Evolutionary conservation across 2,888 invertebrate species (phyloP).

Genomic region (Tenthredo notha): DNA sequence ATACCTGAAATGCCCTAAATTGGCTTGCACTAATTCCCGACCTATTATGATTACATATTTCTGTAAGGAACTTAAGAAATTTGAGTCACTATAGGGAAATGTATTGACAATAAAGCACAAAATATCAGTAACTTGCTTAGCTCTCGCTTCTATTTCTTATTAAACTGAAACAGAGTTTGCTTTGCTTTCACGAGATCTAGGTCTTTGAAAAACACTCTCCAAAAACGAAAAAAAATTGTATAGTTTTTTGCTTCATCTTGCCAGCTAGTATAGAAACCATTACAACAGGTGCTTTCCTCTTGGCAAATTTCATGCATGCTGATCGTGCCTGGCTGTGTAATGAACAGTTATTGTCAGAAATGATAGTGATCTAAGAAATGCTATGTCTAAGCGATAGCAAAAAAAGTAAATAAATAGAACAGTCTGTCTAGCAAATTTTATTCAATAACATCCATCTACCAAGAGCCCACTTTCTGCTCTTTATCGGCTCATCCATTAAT

Average conservation of each 20-base stretch:
- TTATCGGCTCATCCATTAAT: too few relatives aligned
- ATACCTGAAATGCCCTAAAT: neutral
- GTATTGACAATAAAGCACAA: too few relatives aligned
- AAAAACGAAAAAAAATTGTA: neutral
- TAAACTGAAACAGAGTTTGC: neutral
- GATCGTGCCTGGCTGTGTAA: neutral
- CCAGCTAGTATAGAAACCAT: neutral
- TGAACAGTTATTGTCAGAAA: neutral
- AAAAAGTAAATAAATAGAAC: neutral
- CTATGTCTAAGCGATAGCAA: neutral
- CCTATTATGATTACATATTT: neutral
- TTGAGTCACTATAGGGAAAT: too few relatives aligned
- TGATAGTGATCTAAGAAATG: neutral
- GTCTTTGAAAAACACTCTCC: neutral
- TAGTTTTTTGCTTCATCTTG: neutral
- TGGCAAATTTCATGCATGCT: neutral
- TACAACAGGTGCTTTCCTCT: neutral
- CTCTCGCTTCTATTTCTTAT: neutral
- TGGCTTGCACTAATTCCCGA: slow-evolving; percentile 1
- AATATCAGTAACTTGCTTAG: neutral
- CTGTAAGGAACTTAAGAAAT: too few relatives aligned
- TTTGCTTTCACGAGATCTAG: slow-evolving; percentile 10
- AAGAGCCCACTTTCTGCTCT: too few relatives aligned
- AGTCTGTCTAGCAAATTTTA: neutral
- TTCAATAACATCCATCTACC: neutral